Base-by-base conservation (phyloP, 2,888 invertebrate species). In the Drosophila melanosoma region DNA sequence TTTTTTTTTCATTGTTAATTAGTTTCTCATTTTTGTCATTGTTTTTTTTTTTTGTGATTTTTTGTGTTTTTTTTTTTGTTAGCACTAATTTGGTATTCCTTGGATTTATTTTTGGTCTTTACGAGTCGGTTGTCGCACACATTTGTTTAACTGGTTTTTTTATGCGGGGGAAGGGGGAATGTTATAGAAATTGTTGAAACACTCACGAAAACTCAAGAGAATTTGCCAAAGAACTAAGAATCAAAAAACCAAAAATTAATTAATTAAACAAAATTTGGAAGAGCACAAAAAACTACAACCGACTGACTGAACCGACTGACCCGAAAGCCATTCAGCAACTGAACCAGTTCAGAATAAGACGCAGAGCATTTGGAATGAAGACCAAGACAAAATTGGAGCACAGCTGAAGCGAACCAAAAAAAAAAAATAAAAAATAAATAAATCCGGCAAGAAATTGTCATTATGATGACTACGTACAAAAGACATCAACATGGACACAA, bases 221-320 rank as follows among this genome's bases (percentile, higher is more conserved):
- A 70, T 79, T 87, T 87, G 85, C 79, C 73, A 69, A 76, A 65
- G 72, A 73, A 81, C 62, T 26, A 3, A 23, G 23, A 45, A 51
- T 36, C 40, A 52, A 62, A 49, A 69, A 66, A 45, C 26, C 15
- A 20, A 42, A 64, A 62, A 15, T 36, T 38, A 45, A 45, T 65
- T 67, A 33, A 29, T 52, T 15, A 1, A 32, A 64, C n/a, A 35
- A 64, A 57, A 54, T 36, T 3, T 17, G 8, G 29, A 40, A 33
- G 23, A 35, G 7, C 17, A n/a, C 45, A 15, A 45, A 45, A 32
- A 54, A 68, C 35, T 23, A 23, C 67, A 60, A 53, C 17, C 26
- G 15, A 23, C 53, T 60, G 67, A 20, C 49, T 36, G 62, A 76
- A 45, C 78, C 68, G 71, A 26, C 57, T 36, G 64, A 36, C 35